These are phyloP conservation scores for Motacilla alba DNA, from an alignment of 2,113 vertebrate genomes.

Conservation along the genomic window DNA sequence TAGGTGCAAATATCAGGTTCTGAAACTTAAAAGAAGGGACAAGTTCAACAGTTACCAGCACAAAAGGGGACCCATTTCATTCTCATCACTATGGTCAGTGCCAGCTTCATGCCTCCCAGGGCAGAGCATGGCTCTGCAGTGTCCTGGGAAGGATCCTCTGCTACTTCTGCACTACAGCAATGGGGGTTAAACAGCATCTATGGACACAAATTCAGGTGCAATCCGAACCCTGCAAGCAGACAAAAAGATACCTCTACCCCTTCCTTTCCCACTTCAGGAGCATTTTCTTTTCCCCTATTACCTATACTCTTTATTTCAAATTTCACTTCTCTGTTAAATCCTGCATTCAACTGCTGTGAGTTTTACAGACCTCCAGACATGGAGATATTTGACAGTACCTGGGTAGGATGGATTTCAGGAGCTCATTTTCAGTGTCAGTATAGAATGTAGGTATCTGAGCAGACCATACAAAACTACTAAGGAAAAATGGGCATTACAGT, in stretches of 20 bases:
- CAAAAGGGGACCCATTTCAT: background rate
- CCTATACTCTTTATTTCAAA: background rate
- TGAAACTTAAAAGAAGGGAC: background rate
- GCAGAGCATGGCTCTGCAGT: background rate
- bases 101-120: background rate
- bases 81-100: background rate
- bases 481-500: background rate
- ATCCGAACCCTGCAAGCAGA: background rate
- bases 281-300: background rate
- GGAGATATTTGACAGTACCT: background rate
- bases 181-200: background rate
- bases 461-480: background rate
- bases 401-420: background rate
- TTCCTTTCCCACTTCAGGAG: background rate
- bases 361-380: background rate
- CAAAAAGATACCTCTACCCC: background rate
- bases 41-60: background rate
- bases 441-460: background rate
- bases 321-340: background rate
- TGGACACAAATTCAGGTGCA: background rate
- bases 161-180: background rate
- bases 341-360: background rate
- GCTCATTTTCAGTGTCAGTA: background rate
- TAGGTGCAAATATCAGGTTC: background rate
- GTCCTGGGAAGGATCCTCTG: background rate